phyloP scores from a whole-genome alignment of 1,140 invertebrate species.

The Bombus waltoni region DNA sequence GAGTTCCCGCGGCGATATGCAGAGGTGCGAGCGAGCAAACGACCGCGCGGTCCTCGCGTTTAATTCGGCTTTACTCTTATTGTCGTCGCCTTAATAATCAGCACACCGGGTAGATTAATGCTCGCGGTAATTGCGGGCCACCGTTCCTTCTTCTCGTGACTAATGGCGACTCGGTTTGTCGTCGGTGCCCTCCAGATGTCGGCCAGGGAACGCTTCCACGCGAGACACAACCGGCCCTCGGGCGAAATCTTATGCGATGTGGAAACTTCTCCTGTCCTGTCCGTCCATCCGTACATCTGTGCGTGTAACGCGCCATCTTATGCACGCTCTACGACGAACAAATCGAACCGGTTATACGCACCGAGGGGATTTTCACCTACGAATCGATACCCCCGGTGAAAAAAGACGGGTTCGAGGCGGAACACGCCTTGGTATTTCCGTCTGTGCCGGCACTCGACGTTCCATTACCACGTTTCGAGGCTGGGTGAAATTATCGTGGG shows the following conservation, averaged over 20 bases:
- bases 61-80: constrained; percentile 70
- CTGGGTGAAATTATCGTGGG: constrained; percentile 28
- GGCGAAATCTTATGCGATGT: background rate
- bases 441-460: background rate
- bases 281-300: background rate
- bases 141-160: constrained; percentile 42
- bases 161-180: constrained; percentile 60
- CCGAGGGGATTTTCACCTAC: background rate
- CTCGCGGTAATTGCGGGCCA: constrained; percentile 57
- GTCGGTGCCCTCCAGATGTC: constrained; percentile 37
- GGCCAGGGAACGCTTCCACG: constrained; percentile 6
- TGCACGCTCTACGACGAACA: background rate
- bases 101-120: constrained; percentile 65
- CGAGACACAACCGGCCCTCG: background rate
- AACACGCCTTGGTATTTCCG: background rate
- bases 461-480: constrained; percentile 4
- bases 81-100: constrained; percentile 69
- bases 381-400: background rate
- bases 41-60: constrained; percentile 47
- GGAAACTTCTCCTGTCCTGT: background rate
- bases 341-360: background rate
- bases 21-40: background rate
- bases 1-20: constrained; percentile 69
- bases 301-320: background rate
- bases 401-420: background rate